Base-by-base conservation (phyloP, 2,888 invertebrate genomes). In the Entomobrya multifasciata region DNA sequence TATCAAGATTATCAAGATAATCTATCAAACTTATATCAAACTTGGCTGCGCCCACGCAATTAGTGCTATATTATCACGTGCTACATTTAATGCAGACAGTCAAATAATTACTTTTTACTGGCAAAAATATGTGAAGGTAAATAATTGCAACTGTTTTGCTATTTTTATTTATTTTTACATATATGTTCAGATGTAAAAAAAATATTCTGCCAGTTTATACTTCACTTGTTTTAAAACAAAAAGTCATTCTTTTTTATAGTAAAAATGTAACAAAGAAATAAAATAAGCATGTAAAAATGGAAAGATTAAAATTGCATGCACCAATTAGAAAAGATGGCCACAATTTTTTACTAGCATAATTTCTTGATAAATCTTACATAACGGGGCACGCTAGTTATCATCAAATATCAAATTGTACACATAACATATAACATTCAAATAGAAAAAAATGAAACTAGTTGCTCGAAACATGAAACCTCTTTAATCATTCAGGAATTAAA, bases 401-500 rank as follows among this genome's bases (percentile, higher is more conserved):
- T n/a, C n/a, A 49, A 5, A 4, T 30, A 49, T 27, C 36, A 36
- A 36, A 36, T 4, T 8, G 8, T 36, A 36, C 4, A 36, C 36
- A 36, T 6, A 36, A 36, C 4, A 36, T 36, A 8, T 36, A 36
- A 36, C 4, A 65, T 65, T 1, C 3, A 4, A 70, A 41, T 76
- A 36, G 55, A 57, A 30, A 52, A 76, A 70, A 70, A 70, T 13
- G 17, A 65, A 79, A 30, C 65, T 13, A 74, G 55, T 74, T 30
- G 52, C 52, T 67, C 44, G 25, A 20, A 52, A 79, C 25, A 30
- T 65, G 13, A 52, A 65, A 79, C 65, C 60, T 78, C 49, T 8
- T 47, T 78, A 78, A 65, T 27, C 67, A 79, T 8, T 79, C 79
- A 79, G 67, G 79, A 79, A 79, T 79, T 67, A 49, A 79, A 30